These are phyloP conservation scores for Calidris pugnax DNA, from an alignment of 2,113 vertebrate species.

Conservation along the genomic window DNA sequence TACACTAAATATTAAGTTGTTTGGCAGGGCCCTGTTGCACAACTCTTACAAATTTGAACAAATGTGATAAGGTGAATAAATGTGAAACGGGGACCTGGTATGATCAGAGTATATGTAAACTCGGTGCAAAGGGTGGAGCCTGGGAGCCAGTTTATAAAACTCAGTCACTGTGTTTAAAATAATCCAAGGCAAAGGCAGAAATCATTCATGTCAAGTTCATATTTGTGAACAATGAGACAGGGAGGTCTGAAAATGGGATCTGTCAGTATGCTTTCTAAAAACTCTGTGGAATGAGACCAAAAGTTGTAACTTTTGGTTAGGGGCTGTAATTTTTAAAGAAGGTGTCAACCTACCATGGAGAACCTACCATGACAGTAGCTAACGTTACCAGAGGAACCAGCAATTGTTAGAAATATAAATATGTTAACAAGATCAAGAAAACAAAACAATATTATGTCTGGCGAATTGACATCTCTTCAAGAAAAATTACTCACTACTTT, in stretches of 20 bases:
- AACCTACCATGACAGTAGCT: neutral
- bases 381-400: neutral
- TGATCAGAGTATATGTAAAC: neutral
- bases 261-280: neutral
- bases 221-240: neutral
- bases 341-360: accelerated
- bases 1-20: neutral
- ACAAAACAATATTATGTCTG: neutral
- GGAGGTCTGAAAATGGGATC: neutral
- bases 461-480: neutral
- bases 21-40: neutral
- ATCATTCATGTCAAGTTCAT: neutral
- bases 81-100: neutral
- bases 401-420: neutral
- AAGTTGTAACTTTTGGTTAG: neutral
- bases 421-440: neutral
- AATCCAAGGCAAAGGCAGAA: neutral
- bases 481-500: neutral
- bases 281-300: neutral
- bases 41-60: neutral
- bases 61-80: neutral
- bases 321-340: neutral
- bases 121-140: neutral
- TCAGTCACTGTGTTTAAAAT: neutral
- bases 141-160: neutral